These are phyloP conservation scores for Choloepus didactylus DNA, from an alignment of 2,797 vertebrate species.

Conservation along the genomic window DNA sequence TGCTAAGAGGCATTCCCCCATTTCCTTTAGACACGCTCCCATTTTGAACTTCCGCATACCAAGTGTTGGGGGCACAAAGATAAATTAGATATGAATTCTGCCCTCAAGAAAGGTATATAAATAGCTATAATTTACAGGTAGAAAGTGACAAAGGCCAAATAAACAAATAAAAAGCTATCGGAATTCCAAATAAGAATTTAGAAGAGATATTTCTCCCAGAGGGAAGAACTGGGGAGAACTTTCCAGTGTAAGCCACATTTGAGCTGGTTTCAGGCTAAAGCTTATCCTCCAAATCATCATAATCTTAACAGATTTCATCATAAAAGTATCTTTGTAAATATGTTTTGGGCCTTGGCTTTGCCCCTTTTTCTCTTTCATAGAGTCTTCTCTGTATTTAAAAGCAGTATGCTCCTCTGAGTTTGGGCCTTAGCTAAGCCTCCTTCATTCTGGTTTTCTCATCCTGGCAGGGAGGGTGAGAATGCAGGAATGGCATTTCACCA, in stretches of 20 bases:
- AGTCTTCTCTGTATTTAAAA: slow-evolving; percentile 11
- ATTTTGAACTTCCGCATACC: background rate
- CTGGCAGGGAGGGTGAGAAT: background rate
- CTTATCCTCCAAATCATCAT: background rate
- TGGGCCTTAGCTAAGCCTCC: background rate
- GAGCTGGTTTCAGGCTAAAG: background rate
- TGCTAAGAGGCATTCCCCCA: background rate
- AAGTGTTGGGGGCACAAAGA: background rate
- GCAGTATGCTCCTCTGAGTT: background rate
- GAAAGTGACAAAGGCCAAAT: background rate
- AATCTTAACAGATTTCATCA: background rate
- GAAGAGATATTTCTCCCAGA: background rate
- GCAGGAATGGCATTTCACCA: background rate
- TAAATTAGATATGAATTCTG: background rate
- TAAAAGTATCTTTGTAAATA: background rate
- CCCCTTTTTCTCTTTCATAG: background rate
- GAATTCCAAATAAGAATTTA: background rate
- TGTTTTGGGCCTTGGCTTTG: background rate
- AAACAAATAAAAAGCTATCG: background rate
- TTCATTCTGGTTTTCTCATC: background rate
- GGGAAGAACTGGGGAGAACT: background rate
- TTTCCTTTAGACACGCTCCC: background rate
- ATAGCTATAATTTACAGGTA: background rate
- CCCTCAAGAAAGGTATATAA: background rate
- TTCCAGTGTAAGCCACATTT: background rate